Evolutionary conservation across 2,888 invertebrate genomes (phyloP), one percentile per base, ranked within the genome.

Genomic region (Tipula vernalis): DNA sequence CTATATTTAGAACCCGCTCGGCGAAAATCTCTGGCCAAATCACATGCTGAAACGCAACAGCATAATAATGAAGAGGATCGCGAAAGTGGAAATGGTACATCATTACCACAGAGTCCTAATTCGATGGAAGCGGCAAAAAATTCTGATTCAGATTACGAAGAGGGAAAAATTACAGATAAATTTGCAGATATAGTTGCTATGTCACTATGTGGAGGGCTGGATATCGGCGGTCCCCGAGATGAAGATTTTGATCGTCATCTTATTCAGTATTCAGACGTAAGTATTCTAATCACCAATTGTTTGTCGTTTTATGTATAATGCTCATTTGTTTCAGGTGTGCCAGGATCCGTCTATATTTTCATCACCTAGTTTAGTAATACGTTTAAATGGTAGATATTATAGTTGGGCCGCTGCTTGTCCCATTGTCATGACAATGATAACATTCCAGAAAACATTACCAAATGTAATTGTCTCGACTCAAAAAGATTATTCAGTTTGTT

Each of bases 11-110:
- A 97, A 89, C 91, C 94, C 15, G 89, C 89, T 3, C 88, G 88
- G 10, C 87, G 87, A 51, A 88, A 87, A 18, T 86, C 87, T n/a
- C 47, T 87, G 57, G 88, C 87, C 83, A 36, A 83, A n/a, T 42
- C 39, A 42, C 84, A 83, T 36, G 36, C 36, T 4, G 41, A 86
- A 39, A 51, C 13, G 39, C 36, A 86, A 36, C 39, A 36, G 39
- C 85, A 86, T 86, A 57, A 36, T 15, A 88, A 96, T 88, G 98
- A 98, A 89, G 97, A 97, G 91, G 99, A 99, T 93, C 96, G 96
- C 88, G 98, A 99, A 92, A 98, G 98, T 88, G 99, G 99, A 88
- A 98, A 98, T 91, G 99, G 99, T 83, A 97, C 98, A 57, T 98
- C 98, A 86, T 92, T 99, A 89, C 97, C 98, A 8, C 98, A 98